Conservation (phyloP, 30 jellyfish, hydroid and myxozoan species). For the Hydra vulgaris region DNA sequence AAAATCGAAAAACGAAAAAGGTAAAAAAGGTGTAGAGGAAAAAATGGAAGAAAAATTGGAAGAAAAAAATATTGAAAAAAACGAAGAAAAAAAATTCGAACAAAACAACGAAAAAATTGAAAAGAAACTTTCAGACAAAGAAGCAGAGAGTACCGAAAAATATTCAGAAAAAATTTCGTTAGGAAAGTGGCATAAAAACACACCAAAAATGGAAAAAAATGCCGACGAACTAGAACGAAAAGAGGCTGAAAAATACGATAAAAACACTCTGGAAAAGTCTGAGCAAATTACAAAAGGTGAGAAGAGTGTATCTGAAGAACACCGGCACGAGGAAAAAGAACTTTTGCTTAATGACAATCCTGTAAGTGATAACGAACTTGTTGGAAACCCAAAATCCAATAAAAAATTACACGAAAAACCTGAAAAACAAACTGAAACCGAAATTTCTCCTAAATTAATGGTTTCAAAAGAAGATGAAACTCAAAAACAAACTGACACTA, state of each 20-base stretch:
- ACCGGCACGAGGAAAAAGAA: neutral
- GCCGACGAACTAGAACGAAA: neutral
- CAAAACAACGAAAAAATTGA: constrained; percentile 13
- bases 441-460: neutral
- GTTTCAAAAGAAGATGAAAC: neutral
- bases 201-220: neutral
- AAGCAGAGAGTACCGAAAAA: constrained; percentile 6
- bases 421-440: neutral
- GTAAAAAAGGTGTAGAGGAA: constrained; percentile 8
- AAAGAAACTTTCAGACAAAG: neutral
- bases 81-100: neutral
- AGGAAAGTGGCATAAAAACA: neutral
- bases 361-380: constrained; percentile 5
- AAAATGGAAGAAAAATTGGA: neutral
- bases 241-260: constrained; percentile 20
- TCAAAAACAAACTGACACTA: neutral
- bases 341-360: constrained; percentile 9
- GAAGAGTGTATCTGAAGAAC: neutral
- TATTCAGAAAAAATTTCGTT: neutral
- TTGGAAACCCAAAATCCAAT: constrained; percentile 6
- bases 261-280: constrained; percentile 2
- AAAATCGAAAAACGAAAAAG: constrained; percentile 1
- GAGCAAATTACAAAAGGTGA: neutral
- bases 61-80: constrained; percentile 23
- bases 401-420: neutral